Evolutionary conservation across 2,888 invertebrate genomes (phyloP), one percentile per base, ranked within the genome.

Genomic region (Dasypogon diadema): DNA sequence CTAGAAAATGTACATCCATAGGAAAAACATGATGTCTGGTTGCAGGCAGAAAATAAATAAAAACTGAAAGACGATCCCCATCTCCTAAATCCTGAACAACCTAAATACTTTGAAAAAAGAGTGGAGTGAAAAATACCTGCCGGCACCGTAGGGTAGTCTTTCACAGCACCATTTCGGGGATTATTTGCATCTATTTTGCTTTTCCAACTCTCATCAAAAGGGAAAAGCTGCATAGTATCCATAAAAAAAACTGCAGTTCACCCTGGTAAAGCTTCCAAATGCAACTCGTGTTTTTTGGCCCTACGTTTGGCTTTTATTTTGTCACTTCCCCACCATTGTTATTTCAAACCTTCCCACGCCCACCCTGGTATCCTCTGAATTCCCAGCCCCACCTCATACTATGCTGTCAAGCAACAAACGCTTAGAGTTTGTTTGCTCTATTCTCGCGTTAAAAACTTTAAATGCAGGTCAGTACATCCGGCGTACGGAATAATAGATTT

Each of bases 401-500:
- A 8, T 30, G 30, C 30, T 30, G 8, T 8, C 30, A 30, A 30
- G 30, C 30, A 30, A 30, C 30, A 37, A 60, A 12, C 60, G 37
- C 34, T 60, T 8, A 8, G 51, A 51, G 51, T 21, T 21, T 30
- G 12, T 60, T 60, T 60, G 37, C 60, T 21, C 34, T 30, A 60
- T 60, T 34, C 26, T 60, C 60, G 18, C 60, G 37, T 37, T 60
- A 60, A 60, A 60, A 34, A 37, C 60, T 30, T 37, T 37, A 60
- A 37, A 60, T 60, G 60, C 60, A 60, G 60, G 60, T 60, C 60
- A 60, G 37, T 37, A 37, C 60, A 60, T 55, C 55, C 55, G 22
- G 2, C 55, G 4, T 55, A 24, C 2, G 24, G 55, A 22, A 55
- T 55, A 55, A 55, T 55, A 30, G 10, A 18, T 37, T 60, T 37